Conservation (phyloP, 2,797 vertebrate genomes). For the Ataeniobius toweri region DNA sequence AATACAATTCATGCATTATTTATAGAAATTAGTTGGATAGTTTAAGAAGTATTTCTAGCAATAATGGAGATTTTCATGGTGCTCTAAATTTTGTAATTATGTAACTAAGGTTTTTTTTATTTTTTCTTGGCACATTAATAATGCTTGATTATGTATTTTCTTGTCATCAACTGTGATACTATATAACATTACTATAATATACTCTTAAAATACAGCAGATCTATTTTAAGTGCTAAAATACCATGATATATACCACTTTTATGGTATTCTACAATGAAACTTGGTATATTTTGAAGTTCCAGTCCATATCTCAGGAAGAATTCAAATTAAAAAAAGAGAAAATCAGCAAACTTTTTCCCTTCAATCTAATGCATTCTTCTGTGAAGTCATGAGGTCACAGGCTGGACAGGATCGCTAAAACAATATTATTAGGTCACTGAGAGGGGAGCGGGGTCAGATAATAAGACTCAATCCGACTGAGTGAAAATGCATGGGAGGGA, state of each 20-base stretch:
- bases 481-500: slow-evolving; percentile 78
- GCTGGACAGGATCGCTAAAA: slow-evolving; percentile 74
- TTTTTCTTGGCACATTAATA: background rate
- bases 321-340: slow-evolving; percentile 13
- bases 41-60: too few relatives aligned
- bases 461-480: slow-evolving; percentile 82
- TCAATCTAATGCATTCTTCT: slow-evolving; percentile 59
- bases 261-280: background rate
- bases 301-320: slow-evolving; percentile 8
- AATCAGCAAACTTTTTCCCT: slow-evolving; percentile 32
- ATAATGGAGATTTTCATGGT: background rate
- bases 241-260: background rate
- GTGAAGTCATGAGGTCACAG: slow-evolving; percentile 68
- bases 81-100: background rate
- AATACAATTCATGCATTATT: background rate
- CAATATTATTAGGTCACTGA: slow-evolving; percentile 84
- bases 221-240: background rate
- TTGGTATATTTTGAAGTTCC: background rate
- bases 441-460: slow-evolving; percentile 77
- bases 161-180: background rate
- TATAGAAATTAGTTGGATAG: too few relatives aligned
- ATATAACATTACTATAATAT: background rate
- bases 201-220: background rate
- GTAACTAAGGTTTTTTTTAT: background rate
- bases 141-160: background rate